These are phyloP conservation scores for Saguinus imperator DNA, from an alignment of 2,113 vertebrate species.

Conservation along the genomic window DNA sequence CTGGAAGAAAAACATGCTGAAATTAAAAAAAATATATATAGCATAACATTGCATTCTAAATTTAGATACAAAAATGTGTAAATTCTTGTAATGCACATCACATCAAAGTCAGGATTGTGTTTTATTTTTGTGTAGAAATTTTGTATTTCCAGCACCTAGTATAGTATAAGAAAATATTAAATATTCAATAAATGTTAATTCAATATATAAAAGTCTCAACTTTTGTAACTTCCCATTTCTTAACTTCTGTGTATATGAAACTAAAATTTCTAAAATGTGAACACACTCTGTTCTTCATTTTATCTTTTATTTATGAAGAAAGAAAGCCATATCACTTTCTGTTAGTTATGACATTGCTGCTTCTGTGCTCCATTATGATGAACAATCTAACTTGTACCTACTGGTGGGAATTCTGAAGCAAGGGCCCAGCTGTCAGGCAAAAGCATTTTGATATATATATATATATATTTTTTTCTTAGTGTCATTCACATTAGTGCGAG, in stretches of 20 bases:
- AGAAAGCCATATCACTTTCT: background rate
- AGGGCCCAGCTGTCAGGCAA: background rate
- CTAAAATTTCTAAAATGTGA: background rate
- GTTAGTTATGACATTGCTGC: background rate
- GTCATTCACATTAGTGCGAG: background rate
- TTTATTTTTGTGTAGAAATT: background rate
- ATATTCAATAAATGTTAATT: background rate
- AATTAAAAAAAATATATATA: background rate
- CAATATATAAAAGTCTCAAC: background rate
- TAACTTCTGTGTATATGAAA: background rate
- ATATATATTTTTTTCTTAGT: background rate
- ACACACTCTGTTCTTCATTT: background rate
- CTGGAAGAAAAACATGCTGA: background rate
- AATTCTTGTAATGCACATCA: background rate
- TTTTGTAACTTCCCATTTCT: background rate
- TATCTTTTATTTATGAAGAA: background rate
- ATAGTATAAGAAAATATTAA: background rate
- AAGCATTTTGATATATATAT: background rate
- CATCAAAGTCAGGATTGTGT: background rate
- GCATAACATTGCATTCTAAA: background rate
- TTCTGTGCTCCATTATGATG: background rate
- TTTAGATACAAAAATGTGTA: background rate
- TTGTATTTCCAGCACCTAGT: background rate
- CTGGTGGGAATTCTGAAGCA: background rate
- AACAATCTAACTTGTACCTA: background rate